Conservation (phyloP, 2,797 vertebrate genomes). For the Erithacus rubecula region DNA sequence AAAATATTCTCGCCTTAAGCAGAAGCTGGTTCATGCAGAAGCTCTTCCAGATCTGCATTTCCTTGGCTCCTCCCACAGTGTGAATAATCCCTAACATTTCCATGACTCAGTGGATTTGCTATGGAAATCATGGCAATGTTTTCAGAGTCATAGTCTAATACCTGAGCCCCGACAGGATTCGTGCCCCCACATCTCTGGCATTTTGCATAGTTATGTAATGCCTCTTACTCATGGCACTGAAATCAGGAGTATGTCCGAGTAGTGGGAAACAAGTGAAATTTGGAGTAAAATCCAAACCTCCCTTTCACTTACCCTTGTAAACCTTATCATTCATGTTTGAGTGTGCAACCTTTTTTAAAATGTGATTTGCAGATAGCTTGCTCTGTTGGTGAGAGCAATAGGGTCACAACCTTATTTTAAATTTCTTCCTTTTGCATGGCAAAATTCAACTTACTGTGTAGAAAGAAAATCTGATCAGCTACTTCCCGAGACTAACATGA, state of each 20-base stretch:
- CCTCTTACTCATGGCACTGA: slow-evolving; percentile 10
- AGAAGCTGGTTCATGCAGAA: background rate
- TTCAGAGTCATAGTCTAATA: slow-evolving; percentile 37
- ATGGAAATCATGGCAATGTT: slow-evolving; percentile 34
- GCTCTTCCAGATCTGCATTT: background rate
- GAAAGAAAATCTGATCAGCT: background rate
- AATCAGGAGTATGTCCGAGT: background rate
- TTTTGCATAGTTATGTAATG: background rate
- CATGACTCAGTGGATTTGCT: slow-evolving; percentile 33
- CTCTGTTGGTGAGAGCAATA: background rate
- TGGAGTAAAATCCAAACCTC: background rate
- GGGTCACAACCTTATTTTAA: background rate
- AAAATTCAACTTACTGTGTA: background rate
- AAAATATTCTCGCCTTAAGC: background rate
- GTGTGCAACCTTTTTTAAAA: background rate
- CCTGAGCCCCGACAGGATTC: slow-evolving; percentile 24
- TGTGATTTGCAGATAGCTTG: background rate
- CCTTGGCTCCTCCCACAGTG: background rate
- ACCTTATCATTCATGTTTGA: background rate
- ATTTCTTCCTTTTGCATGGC: background rate
- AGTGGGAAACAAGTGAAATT: background rate
- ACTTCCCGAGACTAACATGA: background rate
- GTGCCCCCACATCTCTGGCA: slow-evolving; percentile 16
- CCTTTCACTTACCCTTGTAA: background rate
- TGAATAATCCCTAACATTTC: slow-evolving; percentile 38